Conservation (phyloP, 1,140 invertebrate genomes). For the Drosophila ohnishii region DNA sequence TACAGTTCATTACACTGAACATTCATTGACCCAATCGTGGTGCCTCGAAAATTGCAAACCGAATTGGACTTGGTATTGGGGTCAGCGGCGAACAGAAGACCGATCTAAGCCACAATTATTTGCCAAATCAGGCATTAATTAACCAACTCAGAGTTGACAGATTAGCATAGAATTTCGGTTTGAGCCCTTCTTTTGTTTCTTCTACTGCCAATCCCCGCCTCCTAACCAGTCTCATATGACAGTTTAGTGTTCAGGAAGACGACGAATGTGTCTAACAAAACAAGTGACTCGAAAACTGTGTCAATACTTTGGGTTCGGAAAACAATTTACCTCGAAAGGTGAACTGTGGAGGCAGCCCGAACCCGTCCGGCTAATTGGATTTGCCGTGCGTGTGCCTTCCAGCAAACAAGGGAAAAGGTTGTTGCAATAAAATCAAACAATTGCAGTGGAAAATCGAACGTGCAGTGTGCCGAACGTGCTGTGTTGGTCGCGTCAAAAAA, state of each 20-base stretch:
- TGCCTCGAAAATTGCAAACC: conserved; percentile 13
- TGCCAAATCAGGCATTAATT: conserved; percentile 75
- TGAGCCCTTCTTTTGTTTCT: background rate
- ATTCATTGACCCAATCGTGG: conserved; percentile 47
- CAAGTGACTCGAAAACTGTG: conserved; percentile 62
- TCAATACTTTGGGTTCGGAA: conserved; percentile 68
- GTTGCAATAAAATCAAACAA: conserved; percentile 75
- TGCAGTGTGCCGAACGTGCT: conserved; percentile 64
- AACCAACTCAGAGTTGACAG: conserved; percentile 63
- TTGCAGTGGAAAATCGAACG: conserved; percentile 80
- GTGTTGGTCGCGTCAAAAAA: conserved; percentile 50
- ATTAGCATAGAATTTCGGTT: conserved; percentile 64
- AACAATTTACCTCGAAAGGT: conserved; percentile 57
- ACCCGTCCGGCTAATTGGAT: conserved; percentile 64
- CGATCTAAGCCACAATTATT: conserved; percentile 67
- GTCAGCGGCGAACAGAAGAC: conserved; percentile 32
- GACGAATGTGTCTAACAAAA: conserved; percentile 51
- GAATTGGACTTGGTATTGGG: conserved; percentile 45
- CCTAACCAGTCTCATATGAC: conserved; percentile 19
- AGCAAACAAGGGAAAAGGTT: conserved; percentile 63
- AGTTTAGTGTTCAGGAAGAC: conserved; percentile 61
- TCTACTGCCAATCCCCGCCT: background rate
- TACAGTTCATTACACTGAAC: conserved; percentile 22
- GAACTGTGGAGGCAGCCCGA: conserved; percentile 18
- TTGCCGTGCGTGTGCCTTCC: conserved; percentile 62